Conservation (phyloP, 92 coral and sea anemone genomes). For the Parazoanthus swiftii region DNA sequence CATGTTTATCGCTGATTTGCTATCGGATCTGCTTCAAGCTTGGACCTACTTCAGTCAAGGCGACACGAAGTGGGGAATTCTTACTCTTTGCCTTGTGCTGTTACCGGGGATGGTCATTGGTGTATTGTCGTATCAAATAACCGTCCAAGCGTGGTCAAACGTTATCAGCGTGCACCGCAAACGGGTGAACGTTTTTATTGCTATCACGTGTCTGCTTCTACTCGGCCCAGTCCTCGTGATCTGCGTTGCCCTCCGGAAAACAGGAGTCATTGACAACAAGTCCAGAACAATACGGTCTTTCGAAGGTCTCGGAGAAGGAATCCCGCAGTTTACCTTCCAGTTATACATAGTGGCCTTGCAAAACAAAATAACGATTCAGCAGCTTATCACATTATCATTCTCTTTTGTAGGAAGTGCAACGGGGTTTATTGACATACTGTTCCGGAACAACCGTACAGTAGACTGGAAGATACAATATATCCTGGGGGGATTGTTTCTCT, state of each 20-base stretch:
- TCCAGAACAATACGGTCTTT: neutral
- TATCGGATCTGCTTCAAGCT: neutral
- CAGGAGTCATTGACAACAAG: conserved; percentile 3
- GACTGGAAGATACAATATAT: neutral
- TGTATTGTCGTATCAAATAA: neutral
- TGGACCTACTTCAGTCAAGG: conserved; percentile 9
- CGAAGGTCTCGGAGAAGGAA: conserved; percentile 12
- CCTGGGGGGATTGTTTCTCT: neutral
- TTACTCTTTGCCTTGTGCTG: neutral
- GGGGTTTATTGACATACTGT: neutral
- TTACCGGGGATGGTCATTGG: neutral
- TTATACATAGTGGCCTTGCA: neutral
- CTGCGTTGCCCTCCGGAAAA: neutral
- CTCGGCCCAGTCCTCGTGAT: conserved; percentile 14
- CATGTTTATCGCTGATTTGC: conserved; percentile 5
- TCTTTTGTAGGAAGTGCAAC: neutral
- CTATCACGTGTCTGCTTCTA: neutral
- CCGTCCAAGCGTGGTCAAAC: neutral
- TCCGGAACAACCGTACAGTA: neutral
- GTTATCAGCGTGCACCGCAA: neutral
- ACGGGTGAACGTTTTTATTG: neutral
- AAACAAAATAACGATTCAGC: neutral
- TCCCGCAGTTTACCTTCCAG: neutral
- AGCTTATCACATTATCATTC: neutral
- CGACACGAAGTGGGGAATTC: neutral